These are phyloP conservation scores for Tychaedon coryphoeus DNA, from an alignment of 2,113 vertebrate genomes.

Conservation along the genomic window DNA sequence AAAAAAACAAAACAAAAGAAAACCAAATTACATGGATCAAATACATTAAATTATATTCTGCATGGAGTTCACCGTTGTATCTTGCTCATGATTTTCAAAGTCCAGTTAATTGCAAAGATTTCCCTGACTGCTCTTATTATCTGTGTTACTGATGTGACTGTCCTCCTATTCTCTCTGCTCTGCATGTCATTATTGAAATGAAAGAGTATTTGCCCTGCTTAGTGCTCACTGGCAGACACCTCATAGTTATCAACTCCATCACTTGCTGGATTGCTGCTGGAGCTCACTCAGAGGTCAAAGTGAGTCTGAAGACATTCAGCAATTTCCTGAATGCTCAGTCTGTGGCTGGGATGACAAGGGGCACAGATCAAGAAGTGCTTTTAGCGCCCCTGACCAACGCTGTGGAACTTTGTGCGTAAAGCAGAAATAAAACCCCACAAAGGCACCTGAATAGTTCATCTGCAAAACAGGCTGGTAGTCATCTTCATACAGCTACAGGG, in stretches of 20 bases:
- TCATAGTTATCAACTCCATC: background rate
- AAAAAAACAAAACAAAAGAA: background rate
- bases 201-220: background rate
- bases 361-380: background rate
- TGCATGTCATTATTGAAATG: background rate
- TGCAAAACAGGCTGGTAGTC: background rate
- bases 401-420: background rate
- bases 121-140: background rate
- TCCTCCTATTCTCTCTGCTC: background rate
- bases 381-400: background rate
- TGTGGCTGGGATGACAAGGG: background rate
- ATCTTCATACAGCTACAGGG: background rate
- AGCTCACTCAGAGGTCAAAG: background rate
- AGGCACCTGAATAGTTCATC: background rate
- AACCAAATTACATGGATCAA: background rate
- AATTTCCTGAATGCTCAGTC: background rate
- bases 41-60: background rate
- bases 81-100: background rate
- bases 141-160: background rate
- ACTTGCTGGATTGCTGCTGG: background rate
- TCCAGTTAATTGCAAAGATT: background rate
- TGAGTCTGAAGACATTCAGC: background rate
- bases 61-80: background rate
- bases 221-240: background rate
- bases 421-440: background rate